phyloP scores from a whole-genome alignment of 2,888 invertebrate species.

The Boloria selene region DNA sequence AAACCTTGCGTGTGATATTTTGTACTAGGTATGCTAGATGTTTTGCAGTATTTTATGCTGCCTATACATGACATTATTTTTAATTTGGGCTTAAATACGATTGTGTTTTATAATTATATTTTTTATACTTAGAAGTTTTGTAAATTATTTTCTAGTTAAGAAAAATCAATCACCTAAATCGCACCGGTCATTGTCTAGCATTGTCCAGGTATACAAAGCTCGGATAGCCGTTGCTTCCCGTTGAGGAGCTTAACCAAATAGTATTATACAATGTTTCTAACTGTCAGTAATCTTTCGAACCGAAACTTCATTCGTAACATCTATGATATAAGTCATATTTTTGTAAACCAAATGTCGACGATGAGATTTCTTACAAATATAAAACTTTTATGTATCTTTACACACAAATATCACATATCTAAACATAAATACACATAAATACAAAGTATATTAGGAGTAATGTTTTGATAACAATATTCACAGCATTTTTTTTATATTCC shows the following conservation, averaged over 20 bases:
- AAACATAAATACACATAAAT: constrained; percentile 68
- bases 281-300: constrained; percentile 53
- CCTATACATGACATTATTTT: constrained; percentile 59
- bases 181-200: constrained; percentile 56
- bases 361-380: constrained; percentile 55
- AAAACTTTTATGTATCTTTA: constrained; percentile 71
- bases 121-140: constrained; percentile 76
- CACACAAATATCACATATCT: constrained; percentile 78
- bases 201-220: constrained; percentile 44
- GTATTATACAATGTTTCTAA: constrained; percentile 56
- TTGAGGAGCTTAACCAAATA: constrained; percentile 58
- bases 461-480: constrained; percentile 81
- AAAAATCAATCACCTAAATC: constrained; percentile 40
- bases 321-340: constrained; percentile 68
- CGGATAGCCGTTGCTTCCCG: constrained; percentile 41
- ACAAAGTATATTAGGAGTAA: constrained; percentile 71
- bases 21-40: constrained; percentile 71
- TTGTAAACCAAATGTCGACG: constrained; percentile 66
- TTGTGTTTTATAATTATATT: constrained; percentile 68
- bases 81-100: constrained; percentile 59
- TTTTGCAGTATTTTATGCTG: constrained; percentile 69
- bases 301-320: constrained; percentile 54
- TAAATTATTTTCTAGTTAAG: constrained; percentile 76
- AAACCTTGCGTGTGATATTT: constrained; percentile 77
- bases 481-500: constrained; percentile 74